Evolutionary conservation across 2,113 vertebrate genomes (phyloP), one percentile per base, ranked within the genome.

Genomic region (Marcusenius ussheri): DNA sequence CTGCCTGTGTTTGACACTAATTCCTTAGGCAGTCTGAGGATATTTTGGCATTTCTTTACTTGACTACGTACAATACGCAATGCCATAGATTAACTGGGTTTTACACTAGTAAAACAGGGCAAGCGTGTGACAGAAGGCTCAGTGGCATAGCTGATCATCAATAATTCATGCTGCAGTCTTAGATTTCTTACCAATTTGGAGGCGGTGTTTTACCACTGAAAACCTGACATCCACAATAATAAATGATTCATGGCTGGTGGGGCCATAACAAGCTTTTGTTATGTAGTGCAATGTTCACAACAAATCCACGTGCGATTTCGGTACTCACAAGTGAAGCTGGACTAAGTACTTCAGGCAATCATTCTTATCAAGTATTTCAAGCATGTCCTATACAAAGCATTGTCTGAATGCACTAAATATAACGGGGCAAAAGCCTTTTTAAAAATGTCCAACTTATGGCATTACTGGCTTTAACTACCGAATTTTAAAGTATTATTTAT

Each of bases 211-310:
- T 88, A 83, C 88, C 74, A 77, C 39, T 89, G 47, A 70, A 90
- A 90, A 83, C 89, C 88, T 91, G 47, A 87, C 85, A 53, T 51
- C 49, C 85, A 87, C 27, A 87, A 35, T n/a, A 87, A 87, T 87
- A 87, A 87, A 87, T 87, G 49, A 87, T 87, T 87, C 47, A 87
- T 87, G 85, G n/a, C 47, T 27, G 24, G 46, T 84, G 83, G 83
- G 47, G 47, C 13, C 94, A 93, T 92, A 94, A 94, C 94, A 94
- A 91, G 89, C 56, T 84, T 42, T 87, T 91, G 91, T 91, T 93
- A 93, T 93, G 89, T 93, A 91, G 87, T 45, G 83, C 89, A 91
- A 89, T 89, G 93, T 90, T 90, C 31, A 89, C 91, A 93, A 87
- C 46, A 87, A 50, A 53, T 31, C 27, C 83, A 87, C 27, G 50